Conservation (phyloP, 2,113 vertebrate species). For the Channa argus region DNA sequence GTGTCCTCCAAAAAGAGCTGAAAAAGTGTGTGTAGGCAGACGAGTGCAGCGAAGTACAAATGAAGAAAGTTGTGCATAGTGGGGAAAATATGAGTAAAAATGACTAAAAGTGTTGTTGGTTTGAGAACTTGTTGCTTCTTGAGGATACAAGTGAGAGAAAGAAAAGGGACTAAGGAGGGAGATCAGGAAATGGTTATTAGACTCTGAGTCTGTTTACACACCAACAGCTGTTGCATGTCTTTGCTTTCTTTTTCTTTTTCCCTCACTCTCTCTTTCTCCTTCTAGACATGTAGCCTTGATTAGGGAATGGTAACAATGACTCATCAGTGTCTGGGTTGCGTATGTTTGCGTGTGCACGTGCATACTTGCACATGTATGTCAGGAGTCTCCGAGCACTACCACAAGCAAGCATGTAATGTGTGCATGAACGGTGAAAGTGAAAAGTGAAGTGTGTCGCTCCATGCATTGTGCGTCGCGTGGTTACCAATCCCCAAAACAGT, state of each 20-base stretch:
- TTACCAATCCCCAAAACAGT: constrained; percentile 48
- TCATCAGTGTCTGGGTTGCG: constrained; percentile 72
- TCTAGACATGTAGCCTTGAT: constrained; percentile 64
- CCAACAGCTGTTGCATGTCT: constrained; percentile 77
- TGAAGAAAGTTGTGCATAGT: constrained; percentile 20
- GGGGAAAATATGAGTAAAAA: constrained; percentile 10
- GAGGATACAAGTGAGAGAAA: constrained; percentile 17
- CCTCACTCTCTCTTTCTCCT: constrained; percentile 20
- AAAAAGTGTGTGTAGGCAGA: constrained; percentile 46
- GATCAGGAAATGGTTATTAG: constrained; percentile 62
- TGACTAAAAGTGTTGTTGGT: constrained; percentile 19
- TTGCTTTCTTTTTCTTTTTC: constrained; percentile 15
- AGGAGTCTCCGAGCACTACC: too few species aligned
- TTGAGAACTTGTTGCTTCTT: constrained; percentile 34
- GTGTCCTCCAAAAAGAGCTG: constrained; percentile 64
- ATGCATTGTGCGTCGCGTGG: constrained; percentile 34
- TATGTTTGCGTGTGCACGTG: constrained; percentile 36
- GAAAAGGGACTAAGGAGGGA: constrained; percentile 18
- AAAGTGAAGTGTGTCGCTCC: constrained; percentile 25
- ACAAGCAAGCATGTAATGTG: background rate
- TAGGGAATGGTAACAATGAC: constrained; percentile 76
- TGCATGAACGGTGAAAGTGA: constrained; percentile 3
- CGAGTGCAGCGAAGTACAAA: constrained; percentile 44
- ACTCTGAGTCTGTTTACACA: constrained; percentile 70
- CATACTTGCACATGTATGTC: constrained; percentile 11